Base-by-base conservation (phyloP, 2,113 vertebrate genomes). In the Cyprinodon brontotheroides region DNA sequence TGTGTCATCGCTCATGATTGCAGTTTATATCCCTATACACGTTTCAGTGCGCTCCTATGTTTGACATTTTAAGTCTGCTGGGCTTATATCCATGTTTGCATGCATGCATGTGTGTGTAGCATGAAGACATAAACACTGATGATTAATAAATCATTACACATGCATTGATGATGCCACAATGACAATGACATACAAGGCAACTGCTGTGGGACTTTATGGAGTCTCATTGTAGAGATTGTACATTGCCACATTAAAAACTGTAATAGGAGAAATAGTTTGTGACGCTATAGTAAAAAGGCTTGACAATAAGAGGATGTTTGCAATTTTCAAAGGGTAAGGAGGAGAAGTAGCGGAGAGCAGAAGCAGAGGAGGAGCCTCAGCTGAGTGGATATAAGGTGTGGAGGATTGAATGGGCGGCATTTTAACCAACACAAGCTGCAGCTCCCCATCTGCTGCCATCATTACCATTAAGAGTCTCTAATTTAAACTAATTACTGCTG, bases 361-460 rank as follows among this genome's bases (percentile, higher is more conserved):
- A 47, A 63, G 66, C 50, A 36, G 22, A 66, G 53, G 70, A 73
- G 61, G 68, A 73, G 41, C 70, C 60, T 76, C 15, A 15, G 39
- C 64, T 68, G 61, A 75, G 75, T 78, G 40, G 64, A 60, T 38
- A 39, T 15, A 64, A 64, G 57, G 65, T 68, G 65, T 73, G 79
- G 70, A 86, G 61, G 76, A 80, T 80, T 80, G 78, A 69, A 80
- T 66, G 75, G 81, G 91, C 37, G 76, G 77, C 47, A 47, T 80
- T 74, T 75, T 29, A 40, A 74, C 39, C 10, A 81, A 82, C 60
- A 79, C 79, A 68, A 88, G 80, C 71, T 1, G 61, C 80, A 70
- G 82, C 82, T 75, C 66, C 71, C 82, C 93, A 92, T 92, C 90
- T 91, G 90, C 78, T 89, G 86, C 82, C 65, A 78, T 87, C 90